Percentiles rank a stretch among this genome's conserved stretches.
phyloP scores from a whole-genome alignment of 37 sponge, comb jelly and placozoan genomes.

The Corticium candelabrum region DNA sequence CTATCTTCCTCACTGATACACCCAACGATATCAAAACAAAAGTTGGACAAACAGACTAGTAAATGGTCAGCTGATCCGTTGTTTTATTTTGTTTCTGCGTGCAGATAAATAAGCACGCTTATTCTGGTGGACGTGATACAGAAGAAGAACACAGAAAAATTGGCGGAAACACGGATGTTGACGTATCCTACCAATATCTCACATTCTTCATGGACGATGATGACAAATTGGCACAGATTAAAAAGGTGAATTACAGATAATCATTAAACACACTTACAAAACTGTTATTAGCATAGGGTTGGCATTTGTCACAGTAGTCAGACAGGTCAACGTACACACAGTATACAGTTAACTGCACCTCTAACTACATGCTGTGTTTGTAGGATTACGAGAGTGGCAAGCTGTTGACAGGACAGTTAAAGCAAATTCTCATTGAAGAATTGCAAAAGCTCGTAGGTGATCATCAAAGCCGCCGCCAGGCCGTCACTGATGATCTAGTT shows the following conservation, averaged over 20 bases:
- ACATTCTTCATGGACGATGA: slow-evolving; percentile 95
- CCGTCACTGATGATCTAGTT: slow-evolving; percentile 77
- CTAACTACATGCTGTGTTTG: neutral
- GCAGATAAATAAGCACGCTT: slow-evolving; percentile 96
- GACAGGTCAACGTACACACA: neutral
- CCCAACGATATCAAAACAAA: slow-evolving; percentile 81
- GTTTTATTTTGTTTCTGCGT: neutral
- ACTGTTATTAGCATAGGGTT: too few relatives aligned
- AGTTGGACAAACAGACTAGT: slow-evolving; percentile 20
- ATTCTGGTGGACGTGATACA: slow-evolving; percentile 89
- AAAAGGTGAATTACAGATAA: slow-evolving; percentile 39
- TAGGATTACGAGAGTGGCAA: slow-evolving; percentile 84
- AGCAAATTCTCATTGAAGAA: slow-evolving; percentile 74
- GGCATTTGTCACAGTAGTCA: too few relatives aligned
- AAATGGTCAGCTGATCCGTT: neutral
- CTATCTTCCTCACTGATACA: slow-evolving; percentile 90
- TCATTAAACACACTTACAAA: neutral
- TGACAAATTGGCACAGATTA: slow-evolving; percentile 58
- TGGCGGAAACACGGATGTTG: slow-evolving; percentile 88
- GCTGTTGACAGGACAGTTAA: slow-evolving; percentile 88
- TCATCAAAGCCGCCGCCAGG: slow-evolving; percentile 60
- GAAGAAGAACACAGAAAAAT: slow-evolving; percentile 84
- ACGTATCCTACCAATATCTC: slow-evolving; percentile 95
- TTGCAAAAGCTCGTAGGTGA: slow-evolving; percentile 63
- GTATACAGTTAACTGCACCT: neutral